A percentile compares a stretch with the other conserved stretches of the same genome.
These are phyloP conservation scores for Xylota segnis DNA, from an alignment of 2,888 invertebrate genomes.

Conservation along the genomic window DNA sequence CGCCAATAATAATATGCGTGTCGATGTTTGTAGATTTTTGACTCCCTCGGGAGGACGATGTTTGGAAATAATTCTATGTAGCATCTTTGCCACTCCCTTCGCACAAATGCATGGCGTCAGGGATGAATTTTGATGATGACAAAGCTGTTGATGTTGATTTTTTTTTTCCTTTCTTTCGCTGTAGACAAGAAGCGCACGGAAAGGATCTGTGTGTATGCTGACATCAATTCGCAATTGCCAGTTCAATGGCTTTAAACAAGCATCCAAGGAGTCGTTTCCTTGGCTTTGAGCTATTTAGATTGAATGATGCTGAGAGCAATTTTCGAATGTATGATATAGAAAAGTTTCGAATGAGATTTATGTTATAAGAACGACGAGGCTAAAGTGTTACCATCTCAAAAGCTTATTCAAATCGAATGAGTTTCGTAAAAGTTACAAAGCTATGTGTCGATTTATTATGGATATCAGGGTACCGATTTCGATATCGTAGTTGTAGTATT, in stretches of 20 bases:
- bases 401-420: too few relatives aligned
- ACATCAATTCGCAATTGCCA: conserved; percentile 23
- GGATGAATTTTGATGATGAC: conserved; percentile 47
- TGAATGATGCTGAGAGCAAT: conserved; percentile 2
- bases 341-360: neutral
- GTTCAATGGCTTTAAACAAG: conserved; percentile 30
- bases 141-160: conserved; percentile 18
- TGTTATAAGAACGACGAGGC: neutral
- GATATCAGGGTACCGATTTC: neutral
- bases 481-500: too few relatives aligned
- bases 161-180: neutral
- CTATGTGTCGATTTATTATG: too few relatives aligned
- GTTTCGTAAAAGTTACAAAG: too few relatives aligned
- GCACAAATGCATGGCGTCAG: neutral
- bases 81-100: neutral
- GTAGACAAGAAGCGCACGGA: neutral
- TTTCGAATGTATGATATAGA: neutral
- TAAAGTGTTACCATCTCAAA: neutral
- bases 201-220: neutral
- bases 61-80: conserved; percentile 25
- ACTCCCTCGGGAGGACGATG: conserved; percentile 27
- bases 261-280: neutral
- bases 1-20: conserved; percentile 61
- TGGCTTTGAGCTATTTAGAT: conserved; percentile 8
- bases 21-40: conserved; percentile 56